These are phyloP conservation scores for Poecilus cupreus DNA, from an alignment of 2,888 invertebrate genomes.

Conservation along the genomic window DNA sequence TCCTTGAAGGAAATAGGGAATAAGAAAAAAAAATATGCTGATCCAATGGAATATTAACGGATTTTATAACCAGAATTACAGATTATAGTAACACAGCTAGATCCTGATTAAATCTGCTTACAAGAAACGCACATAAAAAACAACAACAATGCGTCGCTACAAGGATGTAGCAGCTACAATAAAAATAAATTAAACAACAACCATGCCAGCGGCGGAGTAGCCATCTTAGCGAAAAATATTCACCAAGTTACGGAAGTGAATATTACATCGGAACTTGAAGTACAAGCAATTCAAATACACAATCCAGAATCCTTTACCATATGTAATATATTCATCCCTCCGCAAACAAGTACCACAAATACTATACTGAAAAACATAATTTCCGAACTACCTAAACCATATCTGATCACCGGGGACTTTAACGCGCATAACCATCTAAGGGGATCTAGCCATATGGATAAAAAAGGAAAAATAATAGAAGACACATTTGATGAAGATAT, in stretches of 20 bases:
- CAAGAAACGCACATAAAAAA: conserved; percentile 62
- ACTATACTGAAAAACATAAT: neutral
- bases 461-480: conserved; percentile 21
- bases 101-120: conserved; percentile 57
- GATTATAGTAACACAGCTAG: conserved; percentile 51
- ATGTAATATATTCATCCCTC: conserved; percentile 59
- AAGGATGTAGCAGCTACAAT: conserved; percentile 36
- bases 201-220: conserved; percentile 59
- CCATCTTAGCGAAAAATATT: conserved; percentile 54
- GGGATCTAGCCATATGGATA: neutral
- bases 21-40: conserved; percentile 30
- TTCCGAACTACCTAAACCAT: conserved; percentile 1
- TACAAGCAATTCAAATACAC: conserved; percentile 32
- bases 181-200: conserved; percentile 38
- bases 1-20: neutral
- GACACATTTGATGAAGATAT: neutral
- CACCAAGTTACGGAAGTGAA: conserved; percentile 20
- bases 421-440: conserved; percentile 21
- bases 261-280: conserved; percentile 50
- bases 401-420: conserved; percentile 6
- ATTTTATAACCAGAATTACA: conserved; percentile 57
- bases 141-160: conserved; percentile 31
- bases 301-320: conserved; percentile 20
- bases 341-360: neutral
- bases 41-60: conserved; percentile 63